A percentile compares a stretch with the other conserved stretches of the same genome.
phyloP scores from a whole-genome alignment of 1,140 invertebrate genomes.

The Drosophila sturtevanti region DNA sequence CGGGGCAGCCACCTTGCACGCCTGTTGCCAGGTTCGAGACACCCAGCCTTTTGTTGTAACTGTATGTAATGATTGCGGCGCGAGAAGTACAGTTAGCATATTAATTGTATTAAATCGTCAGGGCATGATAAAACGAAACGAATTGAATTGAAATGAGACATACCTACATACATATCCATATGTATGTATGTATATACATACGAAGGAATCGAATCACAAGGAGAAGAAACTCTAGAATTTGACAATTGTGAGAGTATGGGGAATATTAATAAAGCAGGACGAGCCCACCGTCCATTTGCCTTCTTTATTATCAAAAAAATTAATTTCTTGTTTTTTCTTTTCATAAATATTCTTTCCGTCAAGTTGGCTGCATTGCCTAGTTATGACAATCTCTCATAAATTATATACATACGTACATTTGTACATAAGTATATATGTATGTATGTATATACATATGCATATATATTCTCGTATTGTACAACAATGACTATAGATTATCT shows the following conservation, averaged over 20 bases:
- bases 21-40: conserved; percentile 63
- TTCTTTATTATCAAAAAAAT: conserved; percentile 42
- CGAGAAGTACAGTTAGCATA: conserved; percentile 79
- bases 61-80: conserved; percentile 51
- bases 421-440: conserved; percentile 11
- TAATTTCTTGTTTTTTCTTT: background rate
- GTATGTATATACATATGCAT: background rate
- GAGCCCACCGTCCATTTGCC: conserved; percentile 44
- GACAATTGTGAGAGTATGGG: too few relatives aligned
- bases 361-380: conserved; percentile 21
- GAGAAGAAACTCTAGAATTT: conserved; percentile 12
- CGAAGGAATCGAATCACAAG: background rate
- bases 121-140: conserved; percentile 47
- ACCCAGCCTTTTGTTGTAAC: conserved; percentile 55
- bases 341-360: conserved; percentile 51
- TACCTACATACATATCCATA: too few relatives aligned
- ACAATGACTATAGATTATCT: conserved; percentile 51
- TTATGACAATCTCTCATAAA: conserved; percentile 58
- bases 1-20: conserved; percentile 60
- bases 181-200: too few relatives aligned
- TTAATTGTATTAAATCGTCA: conserved; percentile 78
- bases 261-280: conserved; percentile 36
- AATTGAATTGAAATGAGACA: background rate
- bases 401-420: conserved; percentile 11
- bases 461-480: conserved; percentile 28